Conservation (phyloP, 2,113 vertebrate genomes). For the Natator depressus region DNA sequence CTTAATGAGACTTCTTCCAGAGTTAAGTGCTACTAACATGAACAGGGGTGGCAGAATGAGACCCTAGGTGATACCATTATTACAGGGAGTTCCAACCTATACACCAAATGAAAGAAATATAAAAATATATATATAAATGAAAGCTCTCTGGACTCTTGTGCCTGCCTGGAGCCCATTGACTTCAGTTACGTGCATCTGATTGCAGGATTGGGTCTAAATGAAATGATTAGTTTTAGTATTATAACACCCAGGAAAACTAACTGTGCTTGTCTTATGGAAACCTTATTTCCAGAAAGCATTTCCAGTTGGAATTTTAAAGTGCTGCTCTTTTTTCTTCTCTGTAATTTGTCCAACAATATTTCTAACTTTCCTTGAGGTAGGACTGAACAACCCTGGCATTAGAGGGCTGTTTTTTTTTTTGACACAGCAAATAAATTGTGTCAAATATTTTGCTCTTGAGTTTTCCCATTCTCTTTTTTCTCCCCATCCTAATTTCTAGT, state of each 20-base stretch:
- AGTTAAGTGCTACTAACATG: neutral
- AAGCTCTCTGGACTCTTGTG: neutral
- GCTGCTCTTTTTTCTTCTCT: neutral
- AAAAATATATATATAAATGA: neutral
- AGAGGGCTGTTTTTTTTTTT: slow-evolving; percentile 1
- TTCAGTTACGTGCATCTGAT: neutral
- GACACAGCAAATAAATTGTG: neutral
- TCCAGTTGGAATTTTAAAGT: slow-evolving; percentile 3
- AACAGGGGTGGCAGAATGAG: neutral
- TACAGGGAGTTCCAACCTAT: neutral
- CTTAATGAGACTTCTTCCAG: neutral
- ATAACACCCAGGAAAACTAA: neutral
- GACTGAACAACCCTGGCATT: neutral
- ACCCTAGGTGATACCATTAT: neutral
- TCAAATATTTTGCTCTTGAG: neutral
- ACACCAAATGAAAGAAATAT: neutral
- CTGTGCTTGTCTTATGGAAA: neutral
- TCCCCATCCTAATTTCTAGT: neutral
- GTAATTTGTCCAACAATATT: neutral
- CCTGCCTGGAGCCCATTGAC: neutral
- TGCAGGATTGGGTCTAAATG: neutral
- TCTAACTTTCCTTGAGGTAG: neutral
- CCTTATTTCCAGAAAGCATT: neutral
- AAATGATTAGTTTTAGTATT: neutral
- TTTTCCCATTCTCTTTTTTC: neutral